Evolutionary conservation across 1,140 invertebrate species (phyloP), one percentile per base, ranked within the genome.

Genomic region (Ostrea edulis): DNA sequence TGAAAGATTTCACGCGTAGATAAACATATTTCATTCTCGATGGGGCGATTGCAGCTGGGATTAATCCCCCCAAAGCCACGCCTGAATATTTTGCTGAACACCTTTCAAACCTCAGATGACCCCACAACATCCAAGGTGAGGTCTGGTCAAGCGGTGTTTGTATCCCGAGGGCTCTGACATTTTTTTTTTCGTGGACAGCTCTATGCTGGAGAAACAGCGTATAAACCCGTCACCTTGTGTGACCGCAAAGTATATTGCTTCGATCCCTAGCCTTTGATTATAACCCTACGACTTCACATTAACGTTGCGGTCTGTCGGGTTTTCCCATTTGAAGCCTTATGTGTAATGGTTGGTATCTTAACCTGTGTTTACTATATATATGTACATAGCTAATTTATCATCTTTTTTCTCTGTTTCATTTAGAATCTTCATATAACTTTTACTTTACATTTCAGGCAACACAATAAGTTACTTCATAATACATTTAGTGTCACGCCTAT

Each of bases 291-390:
- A 77, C 68, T 77, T 77, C 25, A 62, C 68, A 77, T 77, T 17
- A 77, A 25, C 68, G 68, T 77, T 77, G 68, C 68, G 68, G 68
- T 77, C 68, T 25, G 68, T 77, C 68, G 68, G 29, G 68, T 77
- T 77, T 62, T 62, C 14, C 25, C 9, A 77, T 77, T 77, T 77
- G 68, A 77, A 77, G 68, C 68, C 29, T 12, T 29, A 77, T 14
- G 25, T 77, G 68, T 77, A 77, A 77, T 77, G 68, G 68, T 29
- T 77, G 68, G 35, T 77, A 77, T 62, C 55, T 20, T 62, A 62
- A 62, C 14, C 68, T 77, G 68, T 29, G 68, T 77, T 77, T 77
- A 77, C 11, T 77, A 77, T 25, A 77, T 77, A 14, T 35, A 5
- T 44, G 35, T 44, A 44, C 35, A 35, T 77, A 62, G 55, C 55